A percentile compares a stretch with the other conserved stretches of the same genome.
Conservation (phyloP, 2,113 vertebrate species). For the Ranitomeya variabilis region DNA sequence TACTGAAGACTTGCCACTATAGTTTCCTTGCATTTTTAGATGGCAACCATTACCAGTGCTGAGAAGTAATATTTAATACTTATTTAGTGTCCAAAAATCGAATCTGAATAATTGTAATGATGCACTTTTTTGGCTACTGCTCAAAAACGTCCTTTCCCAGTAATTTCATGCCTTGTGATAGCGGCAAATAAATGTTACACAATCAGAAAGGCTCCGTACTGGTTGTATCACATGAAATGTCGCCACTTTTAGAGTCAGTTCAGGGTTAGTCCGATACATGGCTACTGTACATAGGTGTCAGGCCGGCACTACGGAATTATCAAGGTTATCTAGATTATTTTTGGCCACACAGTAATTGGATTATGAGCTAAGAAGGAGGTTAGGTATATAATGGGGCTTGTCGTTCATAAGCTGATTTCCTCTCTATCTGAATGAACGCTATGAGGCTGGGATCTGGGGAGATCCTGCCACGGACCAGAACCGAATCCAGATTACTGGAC, state of each 20-base stretch:
- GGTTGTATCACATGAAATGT: neutral
- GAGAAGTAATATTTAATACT: too few species aligned
- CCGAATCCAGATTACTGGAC: conserved; percentile 11
- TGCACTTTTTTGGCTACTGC: neutral
- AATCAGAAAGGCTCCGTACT: neutral
- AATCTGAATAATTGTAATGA: neutral
- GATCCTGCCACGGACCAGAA: conserved; percentile 19
- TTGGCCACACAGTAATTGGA: neutral
- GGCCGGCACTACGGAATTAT: neutral
- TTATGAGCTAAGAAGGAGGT: conserved; percentile 32
- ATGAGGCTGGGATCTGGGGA: conserved; percentile 10
- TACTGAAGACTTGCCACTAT: too few species aligned
- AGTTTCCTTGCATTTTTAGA: too few species aligned
- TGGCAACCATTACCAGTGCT: too few species aligned
- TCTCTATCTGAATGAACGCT: conserved; percentile 49
- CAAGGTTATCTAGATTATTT: neutral
- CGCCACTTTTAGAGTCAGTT: neutral
- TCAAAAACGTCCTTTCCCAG: neutral
- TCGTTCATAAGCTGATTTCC: conserved; percentile 43
- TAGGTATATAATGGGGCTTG: neutral
- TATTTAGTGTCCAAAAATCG: neutral
- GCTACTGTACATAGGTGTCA: neutral
- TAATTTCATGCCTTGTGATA: neutral
- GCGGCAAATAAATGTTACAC: neutral
- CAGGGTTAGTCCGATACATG: neutral